phyloP scores from a whole-genome alignment of 2,888 invertebrate species.

The Hermodice carunculata region DNA sequence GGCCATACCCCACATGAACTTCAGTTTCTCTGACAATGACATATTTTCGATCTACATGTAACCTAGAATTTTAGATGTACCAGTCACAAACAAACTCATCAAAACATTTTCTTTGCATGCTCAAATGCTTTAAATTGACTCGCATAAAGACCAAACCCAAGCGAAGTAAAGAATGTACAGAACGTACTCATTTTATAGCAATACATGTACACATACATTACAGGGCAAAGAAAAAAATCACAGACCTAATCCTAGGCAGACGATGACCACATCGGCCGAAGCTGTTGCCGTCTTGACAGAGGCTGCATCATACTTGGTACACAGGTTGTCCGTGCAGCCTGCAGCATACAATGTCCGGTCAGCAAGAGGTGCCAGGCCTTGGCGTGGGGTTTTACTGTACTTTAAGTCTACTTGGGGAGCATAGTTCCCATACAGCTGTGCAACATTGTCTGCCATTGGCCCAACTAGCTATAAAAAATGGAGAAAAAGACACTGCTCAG shows the following conservation, averaged over 20 bases:
- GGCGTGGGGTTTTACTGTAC: conserved; percentile 51
- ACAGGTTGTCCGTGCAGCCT: conserved; percentile 54
- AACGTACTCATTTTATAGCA: too few relatives aligned
- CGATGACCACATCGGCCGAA: conserved; percentile 53
- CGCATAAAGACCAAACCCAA: too few relatives aligned
- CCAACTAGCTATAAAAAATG: conserved; percentile 64
- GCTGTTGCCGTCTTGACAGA: conserved; percentile 45
- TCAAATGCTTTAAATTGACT: too few relatives aligned
- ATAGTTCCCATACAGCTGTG: conserved; percentile 60
- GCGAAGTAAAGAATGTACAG: too few relatives aligned
- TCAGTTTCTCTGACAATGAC: too few relatives aligned
- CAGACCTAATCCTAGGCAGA: conserved; percentile 59
- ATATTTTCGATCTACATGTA: too few relatives aligned
- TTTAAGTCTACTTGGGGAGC: conserved; percentile 45
- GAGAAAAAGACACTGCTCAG: too few relatives aligned
- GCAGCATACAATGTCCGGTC: conserved; percentile 32
- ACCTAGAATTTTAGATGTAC: too few relatives aligned
- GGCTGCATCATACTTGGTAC: conserved; percentile 46
- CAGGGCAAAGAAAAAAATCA: not conserved
- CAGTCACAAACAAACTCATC: too few relatives aligned
- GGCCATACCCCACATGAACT: too few relatives aligned
- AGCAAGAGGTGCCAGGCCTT: conserved; percentile 48
- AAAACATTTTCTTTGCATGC: too few relatives aligned
- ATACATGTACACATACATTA: too few relatives aligned
- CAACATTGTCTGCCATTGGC: conserved; percentile 59